These are phyloP conservation scores for Amazonetta brasiliensis DNA, from an alignment of 2,797 vertebrate species.

Conservation along the genomic window DNA sequence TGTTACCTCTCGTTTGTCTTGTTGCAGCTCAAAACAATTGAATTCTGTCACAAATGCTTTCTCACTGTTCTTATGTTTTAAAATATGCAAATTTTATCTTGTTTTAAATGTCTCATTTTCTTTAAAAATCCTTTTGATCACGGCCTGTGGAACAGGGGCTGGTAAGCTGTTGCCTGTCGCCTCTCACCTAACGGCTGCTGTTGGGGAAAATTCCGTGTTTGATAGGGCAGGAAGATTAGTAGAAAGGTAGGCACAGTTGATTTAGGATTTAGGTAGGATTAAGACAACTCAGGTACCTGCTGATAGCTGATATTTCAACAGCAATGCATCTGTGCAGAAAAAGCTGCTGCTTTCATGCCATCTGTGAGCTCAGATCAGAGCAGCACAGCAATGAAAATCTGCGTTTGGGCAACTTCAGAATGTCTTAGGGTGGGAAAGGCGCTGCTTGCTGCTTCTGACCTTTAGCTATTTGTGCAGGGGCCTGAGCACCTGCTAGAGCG, in stretches of 20 bases:
- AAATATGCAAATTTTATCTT: neutral
- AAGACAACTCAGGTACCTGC: constrained; percentile 55
- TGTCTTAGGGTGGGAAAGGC: rapidly evolving
- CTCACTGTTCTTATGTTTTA: neutral
- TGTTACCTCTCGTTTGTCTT: rapidly evolving
- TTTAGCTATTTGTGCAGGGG: rapidly evolving
- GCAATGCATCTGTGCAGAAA: neutral
- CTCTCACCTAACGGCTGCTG: neutral
- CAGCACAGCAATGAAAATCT: neutral
- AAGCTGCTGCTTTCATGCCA: neutral
- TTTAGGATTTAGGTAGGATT: constrained; percentile 61
- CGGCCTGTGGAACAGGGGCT: neutral
- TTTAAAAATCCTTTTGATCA: neutral
- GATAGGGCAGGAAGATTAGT: constrained; percentile 50
- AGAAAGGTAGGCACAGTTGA: neutral
- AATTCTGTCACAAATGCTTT: neutral
- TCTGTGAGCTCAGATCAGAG: neutral
- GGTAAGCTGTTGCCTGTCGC: neutral
- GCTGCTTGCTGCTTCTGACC: neutral
- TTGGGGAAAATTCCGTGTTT: neutral
- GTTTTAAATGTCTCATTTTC: neutral
- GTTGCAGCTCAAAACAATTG: neutral
- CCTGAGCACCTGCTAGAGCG: rapidly evolving
- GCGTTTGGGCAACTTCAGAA: neutral
- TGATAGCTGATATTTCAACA: constrained; percentile 52